A percentile compares a stretch with the other conserved stretches of the same genome.
Evolutionary conservation across 2,888 invertebrate species (phyloP).

Genomic region (Campoplex capitator): DNA sequence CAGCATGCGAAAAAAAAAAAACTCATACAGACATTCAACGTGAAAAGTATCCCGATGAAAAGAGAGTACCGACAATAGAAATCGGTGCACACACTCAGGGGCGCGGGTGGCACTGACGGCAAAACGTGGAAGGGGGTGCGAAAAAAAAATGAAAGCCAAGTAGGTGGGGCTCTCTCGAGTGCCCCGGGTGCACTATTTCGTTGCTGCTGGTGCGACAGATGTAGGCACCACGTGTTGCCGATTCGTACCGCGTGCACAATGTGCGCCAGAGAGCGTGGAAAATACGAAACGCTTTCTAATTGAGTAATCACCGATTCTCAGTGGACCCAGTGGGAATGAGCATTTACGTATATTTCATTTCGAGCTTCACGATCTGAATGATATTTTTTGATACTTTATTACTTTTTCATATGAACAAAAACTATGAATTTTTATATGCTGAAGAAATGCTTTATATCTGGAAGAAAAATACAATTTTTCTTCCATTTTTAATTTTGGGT

Average conservation of each 20-base stretch:
- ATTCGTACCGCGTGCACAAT: constrained; percentile 75
- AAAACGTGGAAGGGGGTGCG: constrained; percentile 62
- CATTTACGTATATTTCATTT: constrained; percentile 62
- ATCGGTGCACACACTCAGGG: constrained; percentile 67
- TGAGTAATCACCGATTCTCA: constrained; percentile 75
- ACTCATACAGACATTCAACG: constrained; percentile 55
- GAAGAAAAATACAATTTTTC: background rate
- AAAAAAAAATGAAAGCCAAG: constrained; percentile 70
- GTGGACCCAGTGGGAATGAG: constrained; percentile 68
- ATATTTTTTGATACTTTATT: background rate
- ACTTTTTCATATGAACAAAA: too few species aligned
- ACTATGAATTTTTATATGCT: too few species aligned
- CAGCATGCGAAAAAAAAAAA: constrained; percentile 54
- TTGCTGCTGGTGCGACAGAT: constrained; percentile 80
- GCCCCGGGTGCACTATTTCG: constrained; percentile 64
- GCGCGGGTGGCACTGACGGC: constrained; percentile 67
- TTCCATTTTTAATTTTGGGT: background rate
- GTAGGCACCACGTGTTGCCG: constrained; percentile 80
- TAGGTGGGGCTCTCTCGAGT: constrained; percentile 67
- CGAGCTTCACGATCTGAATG: background rate
- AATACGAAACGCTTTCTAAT: constrained; percentile 80
- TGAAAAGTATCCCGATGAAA: constrained; percentile 74
- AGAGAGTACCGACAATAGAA: constrained; percentile 75
- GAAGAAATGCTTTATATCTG: too few species aligned
- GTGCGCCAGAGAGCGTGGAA: constrained; percentile 76